A percentile compares a stretch with the other conserved stretches of the same genome.
These are phyloP conservation scores for Sogatella furcifera DNA, from an alignment of 1,140 invertebrate species.

Conservation along the genomic window DNA sequence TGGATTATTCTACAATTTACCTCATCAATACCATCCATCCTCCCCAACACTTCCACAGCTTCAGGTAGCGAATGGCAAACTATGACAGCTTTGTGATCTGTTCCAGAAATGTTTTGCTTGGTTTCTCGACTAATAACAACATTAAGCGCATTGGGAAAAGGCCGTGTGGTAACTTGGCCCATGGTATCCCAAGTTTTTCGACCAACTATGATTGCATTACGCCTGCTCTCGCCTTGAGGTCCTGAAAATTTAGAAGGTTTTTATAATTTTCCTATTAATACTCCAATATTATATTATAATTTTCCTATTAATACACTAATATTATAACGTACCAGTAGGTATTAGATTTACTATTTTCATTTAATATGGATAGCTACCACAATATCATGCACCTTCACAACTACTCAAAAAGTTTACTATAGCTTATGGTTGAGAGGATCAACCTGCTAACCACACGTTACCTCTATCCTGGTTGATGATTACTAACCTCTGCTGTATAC, in stretches of 20 bases:
- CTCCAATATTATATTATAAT: too few relatives aligned
- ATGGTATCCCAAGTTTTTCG: constrained; percentile 17
- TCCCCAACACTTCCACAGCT: constrained; percentile 1
- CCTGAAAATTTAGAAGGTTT: not conserved
- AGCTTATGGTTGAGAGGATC: too few relatives aligned
- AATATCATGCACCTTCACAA: too few relatives aligned
- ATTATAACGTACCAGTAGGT: too few relatives aligned
- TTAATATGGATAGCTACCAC: too few relatives aligned
- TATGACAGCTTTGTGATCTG: not conserved
- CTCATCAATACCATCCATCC: not conserved
- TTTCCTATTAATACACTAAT: too few relatives aligned
- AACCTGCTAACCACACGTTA: too few relatives aligned
- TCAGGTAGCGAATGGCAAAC: constrained; percentile 10
- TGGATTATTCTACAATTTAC: too few relatives aligned
- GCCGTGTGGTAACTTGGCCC: constrained; percentile 9
- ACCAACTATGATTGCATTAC: constrained; percentile 14
- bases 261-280: not conserved
- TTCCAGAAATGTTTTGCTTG: not conserved
- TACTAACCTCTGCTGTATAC: too few relatives aligned
- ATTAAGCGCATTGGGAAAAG: constrained; percentile 10
- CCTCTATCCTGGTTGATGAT: too few relatives aligned
- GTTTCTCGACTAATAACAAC: constrained; percentile 9
- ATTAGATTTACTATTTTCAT: too few relatives aligned
- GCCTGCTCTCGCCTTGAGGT: not conserved
- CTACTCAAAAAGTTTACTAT: too few relatives aligned